Evolutionary conservation across 2,797 vertebrate species (phyloP), one percentile per base, ranked within the genome.

Genomic region (Myotis myotis): DNA sequence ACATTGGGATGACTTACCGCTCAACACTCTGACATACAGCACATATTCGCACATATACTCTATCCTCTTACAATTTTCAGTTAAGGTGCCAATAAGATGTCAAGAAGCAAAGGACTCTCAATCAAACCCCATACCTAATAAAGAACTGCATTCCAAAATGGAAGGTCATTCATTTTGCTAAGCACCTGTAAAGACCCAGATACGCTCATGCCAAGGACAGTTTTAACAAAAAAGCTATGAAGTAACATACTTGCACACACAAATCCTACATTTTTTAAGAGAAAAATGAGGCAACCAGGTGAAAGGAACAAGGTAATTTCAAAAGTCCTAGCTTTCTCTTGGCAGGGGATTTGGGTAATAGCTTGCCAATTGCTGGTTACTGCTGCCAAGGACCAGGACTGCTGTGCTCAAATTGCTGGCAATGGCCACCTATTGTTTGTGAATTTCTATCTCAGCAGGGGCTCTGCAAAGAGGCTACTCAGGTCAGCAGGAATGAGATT

Each of bases 371-470:
- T 95, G 95, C 85, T 96, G 88, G 84, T 91, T 94, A 88, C 72
- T 75, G 55, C 91, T 93, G 93, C 96, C 95, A 96, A 94, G 70
- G 41, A 82, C 51, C 72, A 72, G 71, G 82, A 88, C 87, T 95
- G 95, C 91, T 96, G 94, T 88, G 96, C 53, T 93, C 85, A 93
- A 96, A 90, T 89, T 94, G 93, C 94, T 96, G 97, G 96, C 95
- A 96, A 86, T 86, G 89, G 83, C 89, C 81, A 89, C 94, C 91
- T 93, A 97, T 88, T 97, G 95, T 95, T 95, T 96, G 86, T 92
- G 89, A 91, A 94, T 96, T 96, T 95, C 84, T 90, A 44, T 93
- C 94, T 92, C 84, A 86, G 93, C 60, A 87, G 94, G 94, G 68
- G 70, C 89, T 92, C 89, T 93, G 72, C 47, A 74, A 89, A 96